A percentile compares a stretch with the other conserved stretches of the same genome.
Evolutionary conservation across 2,888 invertebrate species (phyloP).

Genomic region (Pediacus dermestoides): DNA sequence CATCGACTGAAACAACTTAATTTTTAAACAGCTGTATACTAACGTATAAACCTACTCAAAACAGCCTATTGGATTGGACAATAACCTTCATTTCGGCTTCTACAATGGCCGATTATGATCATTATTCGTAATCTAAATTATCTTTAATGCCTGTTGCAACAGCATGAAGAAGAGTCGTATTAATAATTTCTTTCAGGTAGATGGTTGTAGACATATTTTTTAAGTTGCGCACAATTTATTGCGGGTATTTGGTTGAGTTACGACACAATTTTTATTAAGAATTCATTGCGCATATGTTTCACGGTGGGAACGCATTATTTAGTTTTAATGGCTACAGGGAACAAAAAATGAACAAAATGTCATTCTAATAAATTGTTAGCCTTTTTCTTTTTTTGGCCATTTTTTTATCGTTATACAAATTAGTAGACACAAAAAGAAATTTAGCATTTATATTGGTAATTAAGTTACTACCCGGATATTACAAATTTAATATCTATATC

Average conservation of each 20-base stretch:
- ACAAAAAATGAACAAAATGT: too few relatives aligned
- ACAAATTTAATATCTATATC: too few relatives aligned
- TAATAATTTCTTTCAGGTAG: conserved; percentile 33
- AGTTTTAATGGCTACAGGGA: too few relatives aligned
- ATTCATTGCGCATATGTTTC: conserved; percentile 8
- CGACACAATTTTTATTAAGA: conserved; percentile 15
- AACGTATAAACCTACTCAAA: too few relatives aligned
- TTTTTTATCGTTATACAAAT: too few relatives aligned
- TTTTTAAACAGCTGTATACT: conserved; percentile 27
- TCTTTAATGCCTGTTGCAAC: conserved; percentile 40
- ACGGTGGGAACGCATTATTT: conserved; percentile 5
- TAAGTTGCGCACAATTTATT: conserved; percentile 9
- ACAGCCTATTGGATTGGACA: conserved; percentile 35
- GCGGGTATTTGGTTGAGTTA: conserved; percentile 19
- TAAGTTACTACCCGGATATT: too few relatives aligned
- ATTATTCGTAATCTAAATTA: conserved; percentile 48
- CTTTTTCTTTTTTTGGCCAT: too few relatives aligned
- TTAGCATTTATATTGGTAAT: too few relatives aligned
- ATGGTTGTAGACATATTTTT: conserved; percentile 21
- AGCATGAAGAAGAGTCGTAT: conserved; percentile 33
- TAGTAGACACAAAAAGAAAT: too few relatives aligned
- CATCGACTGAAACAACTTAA: conserved; percentile 31
- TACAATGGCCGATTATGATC: conserved; percentile 40
- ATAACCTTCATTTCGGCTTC: conserved; percentile 27
- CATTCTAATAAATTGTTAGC: too few relatives aligned